These are phyloP conservation scores for Machimus rusticus DNA, from an alignment of 2,888 invertebrate species.

Conservation along the genomic window DNA sequence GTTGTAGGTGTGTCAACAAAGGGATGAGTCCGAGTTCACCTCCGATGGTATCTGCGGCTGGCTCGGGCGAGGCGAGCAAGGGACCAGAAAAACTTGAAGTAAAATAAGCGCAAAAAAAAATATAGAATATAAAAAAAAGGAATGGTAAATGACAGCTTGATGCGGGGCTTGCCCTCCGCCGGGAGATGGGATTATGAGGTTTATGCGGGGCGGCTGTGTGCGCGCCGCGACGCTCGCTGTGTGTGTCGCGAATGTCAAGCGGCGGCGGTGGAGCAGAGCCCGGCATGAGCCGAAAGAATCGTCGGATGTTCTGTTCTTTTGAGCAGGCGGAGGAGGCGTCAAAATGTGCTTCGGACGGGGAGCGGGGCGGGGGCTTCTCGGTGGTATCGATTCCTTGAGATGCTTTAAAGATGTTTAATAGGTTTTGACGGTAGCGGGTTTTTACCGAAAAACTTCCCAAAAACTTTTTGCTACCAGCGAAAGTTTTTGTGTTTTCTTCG, in stretches of 20 bases:
- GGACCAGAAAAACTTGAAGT: not conserved
- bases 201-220: not conserved
- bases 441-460: constrained; percentile 8
- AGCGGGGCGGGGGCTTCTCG: not conserved
- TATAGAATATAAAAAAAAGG: not conserved
- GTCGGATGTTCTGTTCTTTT: constrained; percentile 20
- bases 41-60: constrained; percentile 12
- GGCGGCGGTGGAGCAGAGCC: not conserved
- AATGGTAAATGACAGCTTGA: constrained; percentile 17
- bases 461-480: constrained; percentile 31
- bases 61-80: not conserved
- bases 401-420: constrained; percentile 40
- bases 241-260: constrained; percentile 33
- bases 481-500: constrained; percentile 34
- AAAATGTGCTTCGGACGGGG: not conserved
- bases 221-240: not conserved
- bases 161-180: constrained; percentile 4
- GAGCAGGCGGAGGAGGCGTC: constrained; percentile 37
- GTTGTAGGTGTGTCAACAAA: constrained; percentile 49
- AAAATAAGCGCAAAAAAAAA: not conserved
- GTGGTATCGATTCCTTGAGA: constrained; percentile 32
- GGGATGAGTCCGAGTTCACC: constrained; percentile 45
- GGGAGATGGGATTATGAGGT: constrained; percentile 25
- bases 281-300: constrained; percentile 20
- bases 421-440: constrained; percentile 37